Evolutionary conservation across 2,888 invertebrate genomes (phyloP), one percentile per base, ranked within the genome.

Genomic region (Ramazzottius varieornatus): DNA sequence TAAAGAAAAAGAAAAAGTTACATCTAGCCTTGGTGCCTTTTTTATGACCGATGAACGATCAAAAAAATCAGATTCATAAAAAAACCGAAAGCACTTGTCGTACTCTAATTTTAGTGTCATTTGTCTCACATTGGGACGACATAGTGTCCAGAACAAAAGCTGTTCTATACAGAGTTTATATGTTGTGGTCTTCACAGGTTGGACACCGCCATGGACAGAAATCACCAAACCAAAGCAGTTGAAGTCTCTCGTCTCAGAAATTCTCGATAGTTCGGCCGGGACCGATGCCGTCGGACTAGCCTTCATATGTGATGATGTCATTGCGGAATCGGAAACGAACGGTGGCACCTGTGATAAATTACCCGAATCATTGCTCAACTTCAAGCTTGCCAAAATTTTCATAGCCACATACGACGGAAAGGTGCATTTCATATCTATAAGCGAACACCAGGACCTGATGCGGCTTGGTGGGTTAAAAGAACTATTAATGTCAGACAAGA

Each of bases 161-260:
- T n/a, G n/a, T n/a, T n/a, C n/a, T n/a, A n/a, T n/a, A n/a, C n/a
- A n/a, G n/a, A n/a, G n/a, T n/a, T n/a, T n/a, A n/a, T n/a, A n/a
- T n/a, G n/a, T n/a, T n/a, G n/a, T n/a, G n/a, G n/a, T n/a, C n/a
- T n/a, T n/a, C n/a, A n/a, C 24, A 54, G 54, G 4, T 8, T 54
- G 54, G 54, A 54, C 24, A 54, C 54, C 54, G 24, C 54, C 54
- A 24, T 54, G 54, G 54, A 54, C 54, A 24, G 54, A 54, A 54
- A 29, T 54, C 29, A 54, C 4, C 20, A 54, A 54, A 24, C 54
- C 54, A 29, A 54, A 54, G 24, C 54, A 54, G 29, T 29, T 54
- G 54, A 54, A 54, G 54, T 8, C 20, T 29, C 29, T 54, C 20
- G 54, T 54, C 8, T 54, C 54, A 29, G 54, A 54, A 24, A 54